Percentiles rank a stretch among this genome's conserved stretches.
phyloP scores from a whole-genome alignment of 2,113 vertebrate genomes.

The Xenus cinereus region DNA sequence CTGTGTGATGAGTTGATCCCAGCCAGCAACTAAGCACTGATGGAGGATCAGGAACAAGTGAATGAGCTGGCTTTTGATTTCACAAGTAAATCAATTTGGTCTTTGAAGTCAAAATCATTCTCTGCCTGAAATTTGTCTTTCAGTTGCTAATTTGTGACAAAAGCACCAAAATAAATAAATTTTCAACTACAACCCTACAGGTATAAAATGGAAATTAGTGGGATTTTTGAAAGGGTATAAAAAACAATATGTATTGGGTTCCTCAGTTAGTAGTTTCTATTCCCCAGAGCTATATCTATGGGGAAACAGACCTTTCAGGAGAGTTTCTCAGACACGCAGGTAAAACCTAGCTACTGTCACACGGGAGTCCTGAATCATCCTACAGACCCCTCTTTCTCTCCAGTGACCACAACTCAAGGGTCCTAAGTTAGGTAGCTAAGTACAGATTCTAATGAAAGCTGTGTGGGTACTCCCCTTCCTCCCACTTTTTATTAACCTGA shows the following conservation, averaged over 20 bases:
- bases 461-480: neutral
- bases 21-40: neutral
- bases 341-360: neutral
- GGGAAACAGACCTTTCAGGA: neutral
- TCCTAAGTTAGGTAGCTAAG: neutral
- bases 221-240: neutral
- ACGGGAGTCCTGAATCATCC: neutral
- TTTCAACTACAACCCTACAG: neutral
- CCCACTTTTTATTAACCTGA: neutral
- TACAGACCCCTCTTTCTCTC: neutral
- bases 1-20: neutral
- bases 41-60: neutral
- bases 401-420: neutral
- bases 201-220: neutral
- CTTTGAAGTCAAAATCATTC: neutral
- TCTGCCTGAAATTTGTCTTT: neutral
- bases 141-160: neutral
- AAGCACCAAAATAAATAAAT: neutral
- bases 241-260: neutral
- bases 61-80: neutral
- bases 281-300: neutral
- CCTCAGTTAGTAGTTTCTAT: neutral
- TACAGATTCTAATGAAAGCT: neutral
- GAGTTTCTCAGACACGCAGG: neutral
- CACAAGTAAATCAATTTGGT: neutral